Percentiles rank a stretch among this genome's conserved stretches.
phyloP scores from a whole-genome alignment of 2,797 vertebrate species.

The Tamandua tetradactyla region DNA sequence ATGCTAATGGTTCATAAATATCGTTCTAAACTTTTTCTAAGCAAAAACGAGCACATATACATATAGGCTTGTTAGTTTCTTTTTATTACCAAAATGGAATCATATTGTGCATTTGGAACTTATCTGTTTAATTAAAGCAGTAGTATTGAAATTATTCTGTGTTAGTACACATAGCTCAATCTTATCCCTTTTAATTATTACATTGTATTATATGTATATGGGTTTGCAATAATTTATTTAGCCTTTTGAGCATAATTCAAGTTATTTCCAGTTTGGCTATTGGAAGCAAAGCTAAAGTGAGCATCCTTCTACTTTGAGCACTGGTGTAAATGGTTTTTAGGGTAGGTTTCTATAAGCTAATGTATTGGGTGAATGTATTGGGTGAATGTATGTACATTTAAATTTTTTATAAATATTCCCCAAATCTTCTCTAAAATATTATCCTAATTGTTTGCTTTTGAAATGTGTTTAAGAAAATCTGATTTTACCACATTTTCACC shows the following conservation, averaged over 20 bases:
- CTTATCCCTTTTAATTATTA: not conserved
- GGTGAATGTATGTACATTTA: not conserved
- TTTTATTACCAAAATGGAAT: not conserved
- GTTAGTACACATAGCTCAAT: not conserved
- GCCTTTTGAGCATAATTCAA: not conserved
- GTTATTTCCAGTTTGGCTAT: not conserved
- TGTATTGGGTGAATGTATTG: not conserved
- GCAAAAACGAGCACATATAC: not conserved
- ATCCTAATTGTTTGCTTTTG: not conserved
- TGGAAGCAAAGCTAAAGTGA: constrained; percentile 12
- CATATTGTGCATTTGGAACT: not conserved
- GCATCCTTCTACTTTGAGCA: not conserved
- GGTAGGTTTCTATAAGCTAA: not conserved
- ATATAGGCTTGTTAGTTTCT: not conserved
- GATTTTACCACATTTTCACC: not conserved
- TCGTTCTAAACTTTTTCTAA: not conserved
- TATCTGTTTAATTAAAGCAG: not conserved
- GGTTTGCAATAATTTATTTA: not conserved
- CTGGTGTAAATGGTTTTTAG: not conserved
- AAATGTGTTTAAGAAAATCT: not conserved
- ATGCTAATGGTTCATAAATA: not conserved
- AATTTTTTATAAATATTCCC: not conserved
- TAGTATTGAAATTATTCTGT: not conserved
- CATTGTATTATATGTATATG: not conserved
- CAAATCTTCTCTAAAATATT: not conserved